Conservation (phyloP, 2,113 vertebrate species). For the Tor tambroides region DNA sequence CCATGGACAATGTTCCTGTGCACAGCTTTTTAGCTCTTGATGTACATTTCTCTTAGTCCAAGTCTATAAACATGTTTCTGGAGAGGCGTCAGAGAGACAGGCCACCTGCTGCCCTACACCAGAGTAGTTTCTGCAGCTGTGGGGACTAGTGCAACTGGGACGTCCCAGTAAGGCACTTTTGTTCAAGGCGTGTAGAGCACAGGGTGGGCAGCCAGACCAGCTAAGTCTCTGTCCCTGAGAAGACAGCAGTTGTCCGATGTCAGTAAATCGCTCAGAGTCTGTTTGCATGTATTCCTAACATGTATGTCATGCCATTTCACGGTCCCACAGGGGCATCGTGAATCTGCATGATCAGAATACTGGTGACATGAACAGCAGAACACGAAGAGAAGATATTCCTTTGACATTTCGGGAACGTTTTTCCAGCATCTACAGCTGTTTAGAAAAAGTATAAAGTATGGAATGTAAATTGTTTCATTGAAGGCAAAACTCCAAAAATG, state of each 20-base stretch:
- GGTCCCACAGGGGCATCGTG: not conserved
- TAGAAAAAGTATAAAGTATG: constrained; percentile 24
- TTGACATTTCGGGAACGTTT: not conserved
- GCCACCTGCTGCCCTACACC: constrained; percentile 61
- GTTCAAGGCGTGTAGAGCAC: constrained; percentile 50
- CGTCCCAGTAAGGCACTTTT: constrained; percentile 68
- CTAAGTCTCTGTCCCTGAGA: constrained; percentile 56
- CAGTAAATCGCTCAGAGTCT: constrained; percentile 46
- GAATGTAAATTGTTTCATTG: constrained; percentile 34
- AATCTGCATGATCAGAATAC: not conserved
- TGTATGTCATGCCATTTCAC: constrained; percentile 26
- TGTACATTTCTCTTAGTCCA: constrained; percentile 58
- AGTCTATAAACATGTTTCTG: constrained; percentile 54
- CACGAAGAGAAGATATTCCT: not conserved
- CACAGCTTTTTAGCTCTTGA: constrained; percentile 43
- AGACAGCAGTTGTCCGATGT: constrained; percentile 70
- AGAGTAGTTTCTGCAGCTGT: constrained; percentile 62
- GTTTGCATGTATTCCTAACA: constrained; percentile 19
- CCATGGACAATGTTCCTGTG: constrained; percentile 21
- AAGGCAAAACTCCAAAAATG: constrained; percentile 11
- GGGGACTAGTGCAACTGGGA: constrained; percentile 66
- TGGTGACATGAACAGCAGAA: not conserved
- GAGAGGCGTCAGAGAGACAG: constrained; percentile 54
- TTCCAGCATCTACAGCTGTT: not conserved
- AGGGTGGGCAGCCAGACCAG: constrained; percentile 61